A percentile compares a stretch with the other conserved stretches of the same genome.
Conservation (phyloP, 2,888 invertebrate genomes). For the Macrosoma leucophasiata region DNA sequence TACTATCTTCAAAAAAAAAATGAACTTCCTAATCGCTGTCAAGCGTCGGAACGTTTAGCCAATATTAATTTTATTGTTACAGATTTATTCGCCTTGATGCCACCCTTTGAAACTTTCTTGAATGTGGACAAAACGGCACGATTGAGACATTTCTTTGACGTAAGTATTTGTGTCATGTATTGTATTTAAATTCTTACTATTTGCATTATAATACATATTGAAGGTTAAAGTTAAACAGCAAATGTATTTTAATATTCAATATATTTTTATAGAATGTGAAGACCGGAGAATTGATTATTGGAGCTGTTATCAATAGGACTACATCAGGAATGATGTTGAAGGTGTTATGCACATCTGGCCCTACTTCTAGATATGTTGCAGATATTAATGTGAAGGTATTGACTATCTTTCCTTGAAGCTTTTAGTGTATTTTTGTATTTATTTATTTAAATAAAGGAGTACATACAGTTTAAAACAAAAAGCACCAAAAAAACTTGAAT, state of each 20-base stretch:
- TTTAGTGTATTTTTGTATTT: too few species aligned
- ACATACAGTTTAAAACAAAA: too few species aligned
- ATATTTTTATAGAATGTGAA: constrained; percentile 74
- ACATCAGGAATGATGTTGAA: constrained; percentile 85
- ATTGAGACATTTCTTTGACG: constrained; percentile 88
- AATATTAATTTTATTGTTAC: constrained; percentile 42
- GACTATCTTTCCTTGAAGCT: too few species aligned
- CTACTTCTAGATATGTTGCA: constrained; percentile 85
- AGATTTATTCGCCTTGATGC: constrained; percentile 88
- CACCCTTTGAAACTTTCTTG: constrained; percentile 90
- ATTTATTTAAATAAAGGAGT: too few species aligned
- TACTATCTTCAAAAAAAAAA: too few species aligned
- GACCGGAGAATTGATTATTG: constrained; percentile 87
- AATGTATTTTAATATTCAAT: too few species aligned
- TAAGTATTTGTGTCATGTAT: constrained; percentile 49
- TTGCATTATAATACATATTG: too few species aligned
- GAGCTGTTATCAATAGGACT: constrained; percentile 84
- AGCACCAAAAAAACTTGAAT: too few species aligned
- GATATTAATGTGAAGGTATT: constrained; percentile 92
- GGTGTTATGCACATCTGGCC: constrained; percentile 89
- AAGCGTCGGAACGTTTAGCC: not conserved
- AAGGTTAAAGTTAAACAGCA: too few species aligned
- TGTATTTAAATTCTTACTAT: not conserved
- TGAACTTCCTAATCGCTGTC: too few species aligned
- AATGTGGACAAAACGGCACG: constrained; percentile 86